Percentiles rank a stretch among this genome's conserved stretches.
Conservation (phyloP, 2,888 invertebrate genomes). For the Margaritifera margaritifera region DNA sequence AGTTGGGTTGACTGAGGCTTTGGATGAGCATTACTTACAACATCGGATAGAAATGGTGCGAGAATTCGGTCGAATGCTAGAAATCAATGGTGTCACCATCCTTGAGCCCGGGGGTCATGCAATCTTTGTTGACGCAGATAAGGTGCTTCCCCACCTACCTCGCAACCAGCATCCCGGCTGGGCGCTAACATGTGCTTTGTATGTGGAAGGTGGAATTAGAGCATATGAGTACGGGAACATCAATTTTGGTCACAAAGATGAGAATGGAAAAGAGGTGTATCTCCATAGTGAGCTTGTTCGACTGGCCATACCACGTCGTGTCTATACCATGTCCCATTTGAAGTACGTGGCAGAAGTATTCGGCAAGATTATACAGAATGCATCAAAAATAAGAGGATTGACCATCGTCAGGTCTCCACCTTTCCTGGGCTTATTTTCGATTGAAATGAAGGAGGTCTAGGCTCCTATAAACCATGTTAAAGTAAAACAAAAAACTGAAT, state of each 20-base stretch:
- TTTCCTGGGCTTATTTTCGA: too few relatives aligned
- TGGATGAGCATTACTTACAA: conserved; percentile 14
- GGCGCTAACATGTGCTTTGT: conserved; percentile 17
- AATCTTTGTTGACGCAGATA: conserved; percentile 16
- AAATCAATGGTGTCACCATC: conserved; percentile 7
- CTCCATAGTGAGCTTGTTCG: conserved; percentile 7
- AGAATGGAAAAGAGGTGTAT: neutral
- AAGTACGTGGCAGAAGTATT: neutral
- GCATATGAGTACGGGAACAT: neutral
- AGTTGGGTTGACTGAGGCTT: conserved; percentile 14
- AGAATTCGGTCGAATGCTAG: conserved; percentile 7
- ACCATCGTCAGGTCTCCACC: too few relatives aligned
- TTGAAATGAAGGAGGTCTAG: too few relatives aligned
- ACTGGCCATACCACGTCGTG: conserved; percentile 11
- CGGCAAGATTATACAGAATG: too few relatives aligned
- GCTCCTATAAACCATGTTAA: too few relatives aligned
- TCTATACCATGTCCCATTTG: conserved; percentile 13
- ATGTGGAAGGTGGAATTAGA: conserved; percentile 10
- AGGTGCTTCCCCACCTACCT: conserved; percentile 8
- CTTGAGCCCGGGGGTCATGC: conserved; percentile 17
- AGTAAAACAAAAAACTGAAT: too few relatives aligned
- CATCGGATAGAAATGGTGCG: conserved; percentile 12
- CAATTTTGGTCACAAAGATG: neutral
- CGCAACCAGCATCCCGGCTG: conserved; percentile 1
- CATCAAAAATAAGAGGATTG: too few relatives aligned